Evolutionary conservation across 2,797 vertebrate species (phyloP), one percentile per base, ranked within the genome.

Genomic region (Mus spretus): DNA sequence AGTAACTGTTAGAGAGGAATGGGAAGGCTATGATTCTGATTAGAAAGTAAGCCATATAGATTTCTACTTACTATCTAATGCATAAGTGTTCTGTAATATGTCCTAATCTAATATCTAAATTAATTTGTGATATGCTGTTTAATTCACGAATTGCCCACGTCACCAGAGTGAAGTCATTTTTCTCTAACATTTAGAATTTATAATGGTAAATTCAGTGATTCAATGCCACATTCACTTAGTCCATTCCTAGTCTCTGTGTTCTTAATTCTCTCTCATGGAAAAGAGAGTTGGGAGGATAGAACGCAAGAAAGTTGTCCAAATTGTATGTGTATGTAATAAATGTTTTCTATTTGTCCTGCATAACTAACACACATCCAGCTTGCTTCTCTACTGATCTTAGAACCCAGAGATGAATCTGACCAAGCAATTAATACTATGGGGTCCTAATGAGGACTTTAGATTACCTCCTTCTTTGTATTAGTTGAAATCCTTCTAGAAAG

Each of bases 31-130:
- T 6, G 10, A 63, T 5, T 63, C 53, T 59, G 75, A 28, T 75
- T 55, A 44, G 0, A 92, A 93, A 96, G 10, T 95, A 86, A 12
- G 61, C 82, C 72, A 22, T 63, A 50, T 37, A 75, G 78, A 95
- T 89, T 4, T 87, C 9, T 55, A 31, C 50, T 72, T 94, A 91
- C 82, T 34, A 61, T 87, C 67, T 34, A 57, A 83, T 95, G 40
- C 61, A 75, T 47, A 96, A 95, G 11, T 79, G 57, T 34, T 95
- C 37, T 85, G 34, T 89, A 92, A 88, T 90, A 28, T 93, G 17
- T 14, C 28, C 20, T 79, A 83, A 95, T 97, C 61, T 98, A 97
- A 94, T 55, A 28, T 44, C 95, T 95, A 94, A 95, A 95, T 89
- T 96, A 59, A 94, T 91, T 87, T 72, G 89, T 84, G 28, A 6